These are phyloP conservation scores for Lepidostoma basale DNA, from an alignment of 1,140 invertebrate genomes.

Conservation along the genomic window DNA sequence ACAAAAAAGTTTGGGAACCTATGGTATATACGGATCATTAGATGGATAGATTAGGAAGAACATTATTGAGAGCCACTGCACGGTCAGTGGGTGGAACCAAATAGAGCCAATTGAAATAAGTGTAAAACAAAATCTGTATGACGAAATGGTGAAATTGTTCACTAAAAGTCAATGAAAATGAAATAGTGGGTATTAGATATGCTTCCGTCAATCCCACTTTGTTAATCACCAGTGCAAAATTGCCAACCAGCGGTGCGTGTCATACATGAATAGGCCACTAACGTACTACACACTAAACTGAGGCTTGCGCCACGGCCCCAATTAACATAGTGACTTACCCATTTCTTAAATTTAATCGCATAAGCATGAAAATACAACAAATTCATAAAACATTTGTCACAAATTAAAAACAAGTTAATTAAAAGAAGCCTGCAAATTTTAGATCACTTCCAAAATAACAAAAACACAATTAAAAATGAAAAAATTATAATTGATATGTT, in stretches of 20 bases:
- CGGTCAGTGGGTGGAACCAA: neutral
- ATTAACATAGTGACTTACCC: conserved; percentile 13
- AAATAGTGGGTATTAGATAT: too few relatives aligned
- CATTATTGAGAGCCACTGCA: conserved; percentile 4
- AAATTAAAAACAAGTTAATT: too few relatives aligned
- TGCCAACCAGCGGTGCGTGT: neutral
- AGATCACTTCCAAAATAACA: too few relatives aligned
- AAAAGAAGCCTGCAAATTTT: too few relatives aligned
- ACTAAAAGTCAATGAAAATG: neutral
- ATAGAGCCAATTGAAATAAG: conserved; percentile 6
- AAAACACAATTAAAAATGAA: too few relatives aligned
- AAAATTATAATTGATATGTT: too few relatives aligned
- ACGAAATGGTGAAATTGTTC: neutral
- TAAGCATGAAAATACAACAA: conserved; percentile 19
- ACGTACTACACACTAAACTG: neutral
- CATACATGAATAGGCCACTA: neutral
- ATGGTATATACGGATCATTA: too few relatives aligned
- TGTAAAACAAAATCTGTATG: conserved; percentile 6
- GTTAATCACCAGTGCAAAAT: neutral
- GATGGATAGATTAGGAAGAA: too few relatives aligned
- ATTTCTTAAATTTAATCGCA: conserved; percentile 20
- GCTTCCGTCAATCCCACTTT: neutral
- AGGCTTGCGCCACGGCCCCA: neutral
- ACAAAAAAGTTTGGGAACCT: too few relatives aligned
- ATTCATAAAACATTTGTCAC: neutral